phyloP scores from a whole-genome alignment of 2,888 invertebrate genomes.

The Drosophila neutralis region DNA sequence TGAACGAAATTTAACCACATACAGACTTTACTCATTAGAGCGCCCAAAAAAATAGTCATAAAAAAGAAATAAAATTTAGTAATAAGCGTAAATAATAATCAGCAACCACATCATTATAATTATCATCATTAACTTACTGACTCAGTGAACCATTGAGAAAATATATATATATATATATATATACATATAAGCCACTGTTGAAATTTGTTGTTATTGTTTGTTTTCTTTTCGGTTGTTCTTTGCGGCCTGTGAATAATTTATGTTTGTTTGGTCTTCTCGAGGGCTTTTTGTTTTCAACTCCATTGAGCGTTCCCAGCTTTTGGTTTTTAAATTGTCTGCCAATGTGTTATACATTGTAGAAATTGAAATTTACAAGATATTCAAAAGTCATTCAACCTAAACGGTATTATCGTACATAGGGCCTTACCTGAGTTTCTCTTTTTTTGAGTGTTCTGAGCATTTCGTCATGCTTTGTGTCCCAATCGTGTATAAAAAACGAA shows the following conservation, averaged over 20 bases:
- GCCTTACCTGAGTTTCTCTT: constrained; percentile 50
- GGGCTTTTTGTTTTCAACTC: constrained; percentile 33
- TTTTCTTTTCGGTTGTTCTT: constrained; percentile 13
- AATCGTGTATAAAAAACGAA: constrained; percentile 11
- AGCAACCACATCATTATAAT: constrained; percentile 60
- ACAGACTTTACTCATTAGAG: constrained; percentile 46
- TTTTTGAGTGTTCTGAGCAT: constrained; percentile 39
- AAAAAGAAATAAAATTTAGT: constrained; percentile 5
- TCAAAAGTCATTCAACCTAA: constrained; percentile 71
- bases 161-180: neutral
- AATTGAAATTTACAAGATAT: constrained; percentile 62
- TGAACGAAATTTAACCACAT: constrained; percentile 14
- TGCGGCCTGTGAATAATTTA: constrained; percentile 46
- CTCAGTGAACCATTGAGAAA: constrained; percentile 57
- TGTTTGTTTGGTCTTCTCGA: constrained; percentile 38
- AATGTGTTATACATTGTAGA: constrained; percentile 41
- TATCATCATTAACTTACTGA: constrained; percentile 76
- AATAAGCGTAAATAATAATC: constrained; percentile 58
- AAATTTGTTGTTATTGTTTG: constrained; percentile 37
- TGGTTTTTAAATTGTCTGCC: neutral
- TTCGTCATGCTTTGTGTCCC: constrained; percentile 27
- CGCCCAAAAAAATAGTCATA: constrained; percentile 16
- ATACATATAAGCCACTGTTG: neutral
- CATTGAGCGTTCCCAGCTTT: constrained; percentile 29
- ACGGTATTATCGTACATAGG: constrained; percentile 41